phyloP scores from a whole-genome alignment of 2,888 invertebrate genomes.

The Netelia fuscicornis region DNA sequence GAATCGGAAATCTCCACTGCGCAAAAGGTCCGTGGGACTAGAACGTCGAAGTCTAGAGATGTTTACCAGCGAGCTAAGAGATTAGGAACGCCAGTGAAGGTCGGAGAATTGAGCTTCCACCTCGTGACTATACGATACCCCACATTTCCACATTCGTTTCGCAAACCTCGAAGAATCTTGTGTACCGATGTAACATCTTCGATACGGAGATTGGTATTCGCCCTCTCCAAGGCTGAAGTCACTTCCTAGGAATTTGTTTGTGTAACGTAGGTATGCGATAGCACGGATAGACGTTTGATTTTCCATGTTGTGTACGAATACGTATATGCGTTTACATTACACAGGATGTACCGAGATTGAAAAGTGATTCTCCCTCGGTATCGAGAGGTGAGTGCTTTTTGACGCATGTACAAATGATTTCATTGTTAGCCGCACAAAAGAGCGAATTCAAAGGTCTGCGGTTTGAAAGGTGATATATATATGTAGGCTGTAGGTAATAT shows the following conservation, averaged over 20 bases:
- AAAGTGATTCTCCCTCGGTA: slow-evolving; percentile 43
- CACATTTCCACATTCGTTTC: slow-evolving; percentile 34
- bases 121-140: slow-evolving; percentile 16
- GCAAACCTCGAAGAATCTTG: slow-evolving; percentile 26
- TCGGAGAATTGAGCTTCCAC: slow-evolving; percentile 25
- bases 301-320: background rate
- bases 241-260: slow-evolving; percentile 12
- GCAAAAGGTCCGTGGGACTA: slow-evolving; percentile 46
- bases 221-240: slow-evolving; percentile 11
- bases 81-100: slow-evolving; percentile 38
- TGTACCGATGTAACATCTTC: slow-evolving; percentile 38
- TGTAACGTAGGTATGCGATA: slow-evolving; percentile 1
- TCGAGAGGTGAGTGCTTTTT: slow-evolving; percentile 42
- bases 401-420: slow-evolving; percentile 58
- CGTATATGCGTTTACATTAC: slow-evolving; percentile 11
- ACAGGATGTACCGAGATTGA: slow-evolving; percentile 44
- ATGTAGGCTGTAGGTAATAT: slow-evolving; percentile 8
- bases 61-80: slow-evolving; percentile 58
- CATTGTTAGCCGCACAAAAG: slow-evolving; percentile 54
- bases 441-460: slow-evolving; percentile 35
- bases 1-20: slow-evolving; percentile 41
- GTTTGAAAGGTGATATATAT: background rate
- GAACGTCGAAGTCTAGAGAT: slow-evolving; percentile 35
- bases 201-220: slow-evolving; percentile 35
- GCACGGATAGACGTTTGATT: background rate